A percentile compares a stretch with the other conserved stretches of the same genome.
Conservation (phyloP, 2,797 vertebrate species). For the Fundulus diaphanus region DNA sequence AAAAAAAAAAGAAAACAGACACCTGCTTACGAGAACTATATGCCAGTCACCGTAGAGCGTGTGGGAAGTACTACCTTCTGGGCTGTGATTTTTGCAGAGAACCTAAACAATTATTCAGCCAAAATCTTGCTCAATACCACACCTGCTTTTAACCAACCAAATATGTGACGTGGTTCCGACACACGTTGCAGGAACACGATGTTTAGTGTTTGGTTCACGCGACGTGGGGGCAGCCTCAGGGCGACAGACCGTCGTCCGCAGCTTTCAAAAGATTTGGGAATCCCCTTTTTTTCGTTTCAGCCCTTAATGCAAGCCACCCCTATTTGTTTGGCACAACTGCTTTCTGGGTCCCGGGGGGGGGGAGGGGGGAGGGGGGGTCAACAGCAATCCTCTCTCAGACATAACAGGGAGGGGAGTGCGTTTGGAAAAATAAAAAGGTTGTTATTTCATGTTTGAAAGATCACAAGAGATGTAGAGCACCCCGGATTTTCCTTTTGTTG, state of each 20-base stretch:
- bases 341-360: slow-evolving; percentile 49
- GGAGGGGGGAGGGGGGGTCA: too few relatives aligned
- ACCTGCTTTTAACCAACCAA: slow-evolving; percentile 44
- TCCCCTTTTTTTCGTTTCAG: slow-evolving; percentile 45
- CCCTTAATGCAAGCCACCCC: slow-evolving; percentile 38
- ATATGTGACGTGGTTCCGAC: background rate
- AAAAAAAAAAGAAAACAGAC: slow-evolving; percentile 9
- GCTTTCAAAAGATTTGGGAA: slow-evolving; percentile 46
- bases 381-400: slow-evolving; percentile 57
- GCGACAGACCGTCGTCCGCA: slow-evolving; percentile 17
- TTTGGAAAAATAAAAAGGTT: slow-evolving; percentile 28
- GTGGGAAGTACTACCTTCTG: slow-evolving; percentile 23
- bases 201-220: slow-evolving; percentile 23
- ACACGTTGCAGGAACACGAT: slow-evolving; percentile 43
- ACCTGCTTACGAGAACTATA: slow-evolving; percentile 47
- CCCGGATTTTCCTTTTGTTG: slow-evolving; percentile 58
- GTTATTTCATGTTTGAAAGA: slow-evolving; percentile 69
- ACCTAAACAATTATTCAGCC: background rate
- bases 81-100: slow-evolving; percentile 14
- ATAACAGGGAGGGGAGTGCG: slow-evolving; percentile 62
- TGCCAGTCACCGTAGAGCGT: slow-evolving; percentile 8
- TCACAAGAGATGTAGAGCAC: slow-evolving; percentile 59
- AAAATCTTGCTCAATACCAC: slow-evolving; percentile 42
- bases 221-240: slow-evolving; percentile 3
- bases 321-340: slow-evolving; percentile 46